phyloP scores from a whole-genome alignment of 1,140 invertebrate genomes.

The Trichoplusia ni region DNA sequence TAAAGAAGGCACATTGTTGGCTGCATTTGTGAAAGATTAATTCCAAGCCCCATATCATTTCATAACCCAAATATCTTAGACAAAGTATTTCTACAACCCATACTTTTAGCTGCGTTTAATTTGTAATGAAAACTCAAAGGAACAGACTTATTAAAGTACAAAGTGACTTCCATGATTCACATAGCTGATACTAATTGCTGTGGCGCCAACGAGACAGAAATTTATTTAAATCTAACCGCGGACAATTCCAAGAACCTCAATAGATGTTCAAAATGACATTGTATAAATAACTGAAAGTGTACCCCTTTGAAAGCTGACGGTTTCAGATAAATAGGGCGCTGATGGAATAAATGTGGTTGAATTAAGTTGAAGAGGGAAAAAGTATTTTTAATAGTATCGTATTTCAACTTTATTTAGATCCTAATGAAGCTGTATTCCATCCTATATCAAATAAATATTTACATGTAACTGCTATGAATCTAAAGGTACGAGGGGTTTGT shows the following conservation, averaged over 20 bases:
- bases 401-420: too few species aligned
- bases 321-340: conserved; percentile 2
- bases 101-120: conserved; percentile 18
- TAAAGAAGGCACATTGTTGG: too few species aligned
- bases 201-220: conserved; percentile 36
- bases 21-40: too few species aligned
- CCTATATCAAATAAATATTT: too few species aligned
- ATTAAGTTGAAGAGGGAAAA: neutral
- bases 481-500: too few species aligned
- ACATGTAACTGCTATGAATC: too few species aligned
- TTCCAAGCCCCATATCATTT: too few species aligned
- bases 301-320: conserved; percentile 2
- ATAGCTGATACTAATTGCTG: conserved; percentile 38
- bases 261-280: conserved; percentile 38
- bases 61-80: too few species aligned
- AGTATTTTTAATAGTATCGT: too few species aligned
- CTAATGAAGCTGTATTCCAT: too few species aligned
- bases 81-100: neutral
- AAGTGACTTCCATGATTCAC: conserved; percentile 21
- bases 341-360: conserved; percentile 11
- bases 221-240: conserved; percentile 32
- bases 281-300: conserved; percentile 17
- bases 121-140: conserved; percentile 1
- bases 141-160: neutral
- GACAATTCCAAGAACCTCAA: conserved; percentile 36